phyloP scores from a whole-genome alignment of 37 sponge, comb jelly and placozoan species.

The Chondrilla cf. caribensis region DNA sequence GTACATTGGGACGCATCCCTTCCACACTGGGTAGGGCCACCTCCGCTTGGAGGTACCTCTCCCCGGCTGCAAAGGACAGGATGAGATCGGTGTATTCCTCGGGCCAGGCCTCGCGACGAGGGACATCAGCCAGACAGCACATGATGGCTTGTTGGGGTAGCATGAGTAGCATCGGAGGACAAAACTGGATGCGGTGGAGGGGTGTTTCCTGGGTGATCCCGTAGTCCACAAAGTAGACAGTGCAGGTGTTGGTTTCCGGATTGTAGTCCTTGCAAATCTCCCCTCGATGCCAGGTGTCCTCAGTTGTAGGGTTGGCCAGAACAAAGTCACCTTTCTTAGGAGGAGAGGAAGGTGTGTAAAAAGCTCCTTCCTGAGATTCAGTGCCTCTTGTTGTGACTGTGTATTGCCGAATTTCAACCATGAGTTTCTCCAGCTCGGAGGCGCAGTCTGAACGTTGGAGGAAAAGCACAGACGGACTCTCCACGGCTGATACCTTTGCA shows the following conservation, averaged over 20 bases:
- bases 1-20: constrained; percentile 52
- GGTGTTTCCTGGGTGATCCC: constrained; percentile 53
- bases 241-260: background rate
- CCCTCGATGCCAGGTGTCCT: constrained; percentile 72
- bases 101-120: constrained; percentile 66
- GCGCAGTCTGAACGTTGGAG: constrained; percentile 60
- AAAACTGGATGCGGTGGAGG: constrained; percentile 35
- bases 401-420: constrained; percentile 57
- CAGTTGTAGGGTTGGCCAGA: constrained; percentile 46
- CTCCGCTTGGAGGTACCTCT: constrained; percentile 28
- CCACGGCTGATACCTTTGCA: constrained; percentile 42
- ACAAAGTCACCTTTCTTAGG: constrained; percentile 59
- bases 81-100: constrained; percentile 42
- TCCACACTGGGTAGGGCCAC: constrained; percentile 50
- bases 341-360: background rate
- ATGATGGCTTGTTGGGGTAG: constrained; percentile 69
- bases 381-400: constrained; percentile 30
- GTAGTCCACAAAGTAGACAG: constrained; percentile 70
- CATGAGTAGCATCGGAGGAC: constrained; percentile 61
- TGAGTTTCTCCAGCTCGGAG: constrained; percentile 44
- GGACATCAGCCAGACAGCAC: constrained; percentile 65
- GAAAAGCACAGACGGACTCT: constrained; percentile 57
- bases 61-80: constrained; percentile 7
- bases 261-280: constrained; percentile 36
- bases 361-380: background rate